phyloP scores from a whole-genome alignment of 2,113 vertebrate species.

The Phoxinus phoxinus region DNA sequence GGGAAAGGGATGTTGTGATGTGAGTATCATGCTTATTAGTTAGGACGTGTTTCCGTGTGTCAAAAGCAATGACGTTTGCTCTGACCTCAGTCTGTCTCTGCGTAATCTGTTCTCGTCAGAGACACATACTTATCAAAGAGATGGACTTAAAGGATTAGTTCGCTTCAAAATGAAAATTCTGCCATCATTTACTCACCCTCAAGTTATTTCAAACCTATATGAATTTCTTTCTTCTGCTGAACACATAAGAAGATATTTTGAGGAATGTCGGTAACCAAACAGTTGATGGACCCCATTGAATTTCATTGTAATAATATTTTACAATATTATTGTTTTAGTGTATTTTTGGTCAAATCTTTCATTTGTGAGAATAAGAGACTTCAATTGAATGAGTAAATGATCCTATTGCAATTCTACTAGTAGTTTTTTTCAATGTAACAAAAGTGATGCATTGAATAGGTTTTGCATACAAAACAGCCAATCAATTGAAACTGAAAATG shows the following conservation, averaged over 20 bases:
- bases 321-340: neutral
- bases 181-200: too few relatives aligned
- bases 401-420: too few relatives aligned
- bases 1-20: constrained; percentile 8
- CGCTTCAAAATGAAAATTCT: too few relatives aligned
- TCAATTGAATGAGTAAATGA: too few relatives aligned
- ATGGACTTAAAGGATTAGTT: neutral
- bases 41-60: neutral
- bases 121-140: neutral
- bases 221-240: too few relatives aligned
- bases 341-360: neutral
- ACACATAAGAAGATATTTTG: too few relatives aligned
- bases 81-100: neutral
- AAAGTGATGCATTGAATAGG: too few relatives aligned
- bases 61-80: neutral
- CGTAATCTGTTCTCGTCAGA: neutral
- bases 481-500: neutral
- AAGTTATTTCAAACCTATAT: too few relatives aligned
- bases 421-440: too few relatives aligned
- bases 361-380: neutral
- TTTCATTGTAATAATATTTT: neutral
- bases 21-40: constrained; percentile 17
- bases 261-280: too few relatives aligned
- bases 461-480: neutral
- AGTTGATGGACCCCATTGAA: too few relatives aligned